Evolutionary conservation across 2,113 vertebrate species (phyloP), one percentile per base, ranked within the genome.

Genomic region (Brachypteracias leptosomus): DNA sequence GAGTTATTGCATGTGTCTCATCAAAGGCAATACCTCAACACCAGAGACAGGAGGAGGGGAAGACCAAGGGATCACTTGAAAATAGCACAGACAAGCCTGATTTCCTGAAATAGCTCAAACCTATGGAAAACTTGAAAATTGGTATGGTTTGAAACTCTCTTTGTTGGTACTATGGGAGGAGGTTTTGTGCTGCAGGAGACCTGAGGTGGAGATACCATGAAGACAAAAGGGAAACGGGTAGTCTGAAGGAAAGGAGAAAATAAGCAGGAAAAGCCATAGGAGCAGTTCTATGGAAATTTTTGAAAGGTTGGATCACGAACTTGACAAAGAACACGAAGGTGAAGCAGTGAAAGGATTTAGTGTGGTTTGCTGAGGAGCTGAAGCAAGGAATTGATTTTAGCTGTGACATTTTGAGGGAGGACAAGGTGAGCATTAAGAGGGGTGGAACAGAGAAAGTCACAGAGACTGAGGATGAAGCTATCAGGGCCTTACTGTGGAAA

Each of bases 361-460:
- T 47, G 33, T 84, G 57, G 17, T 83, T 86, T 95, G 68, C 72
- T 83, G 58, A 38, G 73, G 63, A 95, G 90, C 5, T 65, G 61
- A 89, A 88, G 61, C 25, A 70, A 67, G 38, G 78, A 71, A 93
- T 90, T 2, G 5, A 95, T 95, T 90, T 97, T 74, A 90, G 42
- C 72, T 89, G 42, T 93, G 88, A 92, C 83, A 84, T 92, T 96
- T 94, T 95, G 86, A 93, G 24, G 24, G 29, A 74, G 62, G 73
- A 58, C 83, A 77, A 81, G 79, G 79, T 62, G 49, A 93, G 26
- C 68, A 81, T 44, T 72, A 74, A 80, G 80, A 80, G 11, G 38
- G 12, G 20, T 26, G 81, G 88, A 78, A 81, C 6, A 67, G 47
- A 86, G 72, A 93, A 90, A 47, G 76, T 29, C 3, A 0, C 12